phyloP scores from a whole-genome alignment of 2,797 vertebrate genomes.

The Molossus molossus region DNA sequence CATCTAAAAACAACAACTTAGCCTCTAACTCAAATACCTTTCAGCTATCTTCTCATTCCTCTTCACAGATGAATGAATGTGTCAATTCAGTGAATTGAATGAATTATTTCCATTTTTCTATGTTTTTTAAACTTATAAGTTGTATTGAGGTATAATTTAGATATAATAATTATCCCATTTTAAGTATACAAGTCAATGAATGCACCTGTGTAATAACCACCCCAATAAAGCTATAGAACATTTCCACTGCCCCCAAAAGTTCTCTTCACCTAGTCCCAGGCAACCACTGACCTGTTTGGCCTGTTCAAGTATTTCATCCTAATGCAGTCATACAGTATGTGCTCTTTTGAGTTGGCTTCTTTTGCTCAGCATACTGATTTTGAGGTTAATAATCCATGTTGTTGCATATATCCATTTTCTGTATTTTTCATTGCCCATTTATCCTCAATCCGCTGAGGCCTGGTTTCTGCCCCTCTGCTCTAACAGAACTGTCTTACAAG shows the following conservation, averaged over 20 bases:
- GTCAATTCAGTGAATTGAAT: neutral
- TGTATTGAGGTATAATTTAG: neutral
- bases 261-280: neutral
- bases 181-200: neutral
- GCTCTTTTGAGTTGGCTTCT: neutral
- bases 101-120: constrained; percentile 15
- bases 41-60: neutral
- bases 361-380: constrained; percentile 40
- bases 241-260: neutral
- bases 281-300: neutral
- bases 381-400: neutral
- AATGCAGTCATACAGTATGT: neutral
- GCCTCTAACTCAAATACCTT: constrained; percentile 23
- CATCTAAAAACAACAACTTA: neutral
- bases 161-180: neutral
- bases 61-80: neutral
- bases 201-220: neutral
- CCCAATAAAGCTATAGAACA: neutral
- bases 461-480: neutral
- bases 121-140: constrained; percentile 23
- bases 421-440: neutral
- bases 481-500: neutral
- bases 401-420: neutral
- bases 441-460: neutral
- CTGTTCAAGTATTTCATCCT: constrained; percentile 27